Percentiles rank a stretch among this genome's conserved stretches.
Evolutionary conservation across 2,888 invertebrate genomes (phyloP).

Genomic region (Chrysomela aeneicollis): DNA sequence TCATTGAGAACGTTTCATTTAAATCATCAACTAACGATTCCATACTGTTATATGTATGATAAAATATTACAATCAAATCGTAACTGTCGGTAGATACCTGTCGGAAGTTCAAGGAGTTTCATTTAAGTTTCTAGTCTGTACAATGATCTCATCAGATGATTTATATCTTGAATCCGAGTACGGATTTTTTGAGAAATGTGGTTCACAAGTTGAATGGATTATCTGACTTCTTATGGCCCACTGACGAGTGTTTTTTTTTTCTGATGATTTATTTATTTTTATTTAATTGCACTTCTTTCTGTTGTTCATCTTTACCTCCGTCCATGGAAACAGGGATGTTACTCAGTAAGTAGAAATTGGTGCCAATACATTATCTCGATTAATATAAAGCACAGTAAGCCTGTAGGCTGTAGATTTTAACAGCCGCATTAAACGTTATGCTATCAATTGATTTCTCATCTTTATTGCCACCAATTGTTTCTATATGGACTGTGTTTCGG

Average conservation of each 20-base stretch:
- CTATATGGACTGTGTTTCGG: slow-evolving; percentile 49
- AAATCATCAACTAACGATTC: no score
- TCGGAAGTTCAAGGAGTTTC: no score
- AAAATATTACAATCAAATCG: no score
- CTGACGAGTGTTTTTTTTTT: slow-evolving; percentile 39
- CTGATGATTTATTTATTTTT: slow-evolving; percentile 44
- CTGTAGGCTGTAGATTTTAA: slow-evolving; percentile 31
- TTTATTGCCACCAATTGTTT: slow-evolving; percentile 30
- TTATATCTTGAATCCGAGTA: no score
- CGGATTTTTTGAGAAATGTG: no score
- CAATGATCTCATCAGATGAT: no score
- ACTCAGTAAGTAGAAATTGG: slow-evolving; percentile 71
- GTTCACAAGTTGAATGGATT: no score
- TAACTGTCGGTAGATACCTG: no score
- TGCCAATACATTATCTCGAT: slow-evolving; percentile 14
- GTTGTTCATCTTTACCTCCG: slow-evolving; percentile 68
- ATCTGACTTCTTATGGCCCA: slow-evolving; percentile 32
- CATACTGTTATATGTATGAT: no score
- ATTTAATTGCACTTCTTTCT: slow-evolving; percentile 72
- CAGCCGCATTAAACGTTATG: not conserved
- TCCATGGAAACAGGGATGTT: slow-evolving; percentile 74
- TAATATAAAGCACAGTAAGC: not conserved
- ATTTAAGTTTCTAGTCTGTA: no score
- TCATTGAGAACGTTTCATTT: no score
- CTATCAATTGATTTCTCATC: slow-evolving; percentile 17